Conservation (phyloP, 1,140 invertebrate genomes). For the Temnothorax nylanderi region DNA sequence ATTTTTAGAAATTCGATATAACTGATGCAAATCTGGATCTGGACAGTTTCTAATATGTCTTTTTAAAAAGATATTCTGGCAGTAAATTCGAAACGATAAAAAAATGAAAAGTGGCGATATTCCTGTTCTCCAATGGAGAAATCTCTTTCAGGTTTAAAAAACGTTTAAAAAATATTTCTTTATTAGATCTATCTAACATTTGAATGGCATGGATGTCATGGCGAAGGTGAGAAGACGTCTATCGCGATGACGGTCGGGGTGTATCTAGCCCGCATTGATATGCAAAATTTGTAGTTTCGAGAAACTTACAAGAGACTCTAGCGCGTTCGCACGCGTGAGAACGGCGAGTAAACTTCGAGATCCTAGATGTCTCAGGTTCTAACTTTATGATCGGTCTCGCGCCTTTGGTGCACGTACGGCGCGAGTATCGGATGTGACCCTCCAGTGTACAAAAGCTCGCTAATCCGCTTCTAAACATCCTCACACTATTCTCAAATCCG, state of each 20-base stretch:
- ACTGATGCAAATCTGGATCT: not conserved
- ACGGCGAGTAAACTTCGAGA: constrained; percentile 72
- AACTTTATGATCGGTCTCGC: constrained; percentile 63
- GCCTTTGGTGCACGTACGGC: constrained; percentile 30
- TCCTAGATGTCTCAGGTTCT: constrained; percentile 38
- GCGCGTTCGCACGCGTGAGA: not conserved
- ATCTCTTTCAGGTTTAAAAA: not conserved
- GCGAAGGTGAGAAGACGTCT: constrained; percentile 59
- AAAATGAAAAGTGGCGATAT: not conserved
- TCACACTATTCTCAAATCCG: constrained; percentile 1
- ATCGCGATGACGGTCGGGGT: constrained; percentile 65
- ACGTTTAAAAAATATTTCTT: not conserved
- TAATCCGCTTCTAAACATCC: constrained; percentile 63
- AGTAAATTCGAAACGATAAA: not conserved
- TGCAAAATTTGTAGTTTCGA: constrained; percentile 78
- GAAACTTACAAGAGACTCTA: constrained; percentile 69
- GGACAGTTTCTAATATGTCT: not conserved
- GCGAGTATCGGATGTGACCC: constrained; percentile 18
- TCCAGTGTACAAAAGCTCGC: not conserved
- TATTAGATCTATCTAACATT: not conserved
- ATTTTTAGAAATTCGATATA: constrained; percentile 23
- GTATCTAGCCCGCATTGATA: constrained; percentile 73
- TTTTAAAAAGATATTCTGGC: not conserved
- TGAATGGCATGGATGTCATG: not conserved
- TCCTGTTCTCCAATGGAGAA: not conserved